These are phyloP conservation scores for Onchidella celtica DNA, from an alignment of 2,888 invertebrate species.

Conservation along the genomic window DNA sequence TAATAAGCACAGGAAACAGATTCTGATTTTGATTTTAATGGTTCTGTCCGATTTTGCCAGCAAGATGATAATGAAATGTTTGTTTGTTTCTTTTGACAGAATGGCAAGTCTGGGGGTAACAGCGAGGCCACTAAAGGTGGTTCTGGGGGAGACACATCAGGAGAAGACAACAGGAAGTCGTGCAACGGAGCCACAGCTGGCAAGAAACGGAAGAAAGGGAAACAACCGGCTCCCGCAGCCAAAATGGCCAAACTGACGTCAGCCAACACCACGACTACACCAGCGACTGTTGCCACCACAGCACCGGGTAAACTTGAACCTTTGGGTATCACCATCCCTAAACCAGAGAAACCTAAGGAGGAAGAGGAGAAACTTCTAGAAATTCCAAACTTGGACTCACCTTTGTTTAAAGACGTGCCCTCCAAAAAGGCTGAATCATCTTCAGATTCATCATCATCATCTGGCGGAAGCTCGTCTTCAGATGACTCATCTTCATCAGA, in stretches of 20 bases:
- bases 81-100: conserved; percentile 29
- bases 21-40: too few relatives aligned
- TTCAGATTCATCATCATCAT: conserved; percentile 44
- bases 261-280: conserved; percentile 16
- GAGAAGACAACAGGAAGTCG: conserved; percentile 45
- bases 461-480: conserved; percentile 36
- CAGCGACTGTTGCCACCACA: neutral
- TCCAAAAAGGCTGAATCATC: conserved; percentile 42
- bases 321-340: conserved; percentile 44
- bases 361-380: conserved; percentile 33
- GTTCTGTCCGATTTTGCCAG: neutral
- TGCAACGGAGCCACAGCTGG: conserved; percentile 27
- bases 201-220: conserved; percentile 43
- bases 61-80: neutral
- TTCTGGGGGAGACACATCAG: conserved; percentile 49
- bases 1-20: neutral
- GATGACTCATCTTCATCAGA: conserved; percentile 45
- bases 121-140: conserved; percentile 35
- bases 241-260: conserved; percentile 43
- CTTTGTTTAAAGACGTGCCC: conserved; percentile 48
- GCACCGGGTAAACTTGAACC: conserved; percentile 27
- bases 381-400: conserved; percentile 48
- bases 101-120: conserved; percentile 41
- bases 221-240: conserved; percentile 15
- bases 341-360: conserved; percentile 26